These are phyloP conservation scores for Trachymyrmex septentrionalis DNA, from an alignment of 1,140 invertebrate species.

Conservation along the genomic window DNA sequence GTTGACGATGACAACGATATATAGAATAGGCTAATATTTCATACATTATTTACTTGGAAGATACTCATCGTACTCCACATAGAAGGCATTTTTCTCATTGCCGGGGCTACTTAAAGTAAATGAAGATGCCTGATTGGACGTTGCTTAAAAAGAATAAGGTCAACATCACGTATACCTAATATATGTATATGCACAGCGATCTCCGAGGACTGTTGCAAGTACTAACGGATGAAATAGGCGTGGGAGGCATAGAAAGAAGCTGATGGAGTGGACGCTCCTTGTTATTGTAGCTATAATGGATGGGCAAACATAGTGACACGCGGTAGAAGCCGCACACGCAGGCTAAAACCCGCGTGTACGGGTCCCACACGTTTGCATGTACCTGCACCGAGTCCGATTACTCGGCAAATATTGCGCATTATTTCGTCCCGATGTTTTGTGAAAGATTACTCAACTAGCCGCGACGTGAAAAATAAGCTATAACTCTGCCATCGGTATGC, in stretches of 20 bases:
- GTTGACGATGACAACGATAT: not conserved
- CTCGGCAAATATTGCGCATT: conserved; percentile 59
- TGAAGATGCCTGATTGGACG: conserved; percentile 56
- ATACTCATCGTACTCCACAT: not conserved
- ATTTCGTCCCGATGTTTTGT: conserved; percentile 57
- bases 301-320: conserved; percentile 74
- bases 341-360: conserved; percentile 53
- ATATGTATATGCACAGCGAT: conserved; percentile 58
- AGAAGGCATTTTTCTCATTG: conserved; percentile 20
- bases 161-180: conserved; percentile 58
- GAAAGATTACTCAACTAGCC: conserved; percentile 52
- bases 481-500: not conserved
- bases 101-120: conserved; percentile 20
- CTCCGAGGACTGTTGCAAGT: conserved; percentile 67
- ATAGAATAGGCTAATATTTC: not conserved
- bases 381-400: conserved; percentile 57
- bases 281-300: conserved; percentile 77
- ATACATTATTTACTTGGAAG: not conserved
- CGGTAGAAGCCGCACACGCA: conserved; percentile 68
- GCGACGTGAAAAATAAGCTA: conserved; percentile 46
- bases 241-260: conserved; percentile 67
- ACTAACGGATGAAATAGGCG: conserved; percentile 55
- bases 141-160: conserved; percentile 68
- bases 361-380: conserved; percentile 20
- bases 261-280: conserved; percentile 73